Base-by-base conservation (phyloP, 2,797 vertebrate genomes). In the Cirrhinus mrigala region DNA sequence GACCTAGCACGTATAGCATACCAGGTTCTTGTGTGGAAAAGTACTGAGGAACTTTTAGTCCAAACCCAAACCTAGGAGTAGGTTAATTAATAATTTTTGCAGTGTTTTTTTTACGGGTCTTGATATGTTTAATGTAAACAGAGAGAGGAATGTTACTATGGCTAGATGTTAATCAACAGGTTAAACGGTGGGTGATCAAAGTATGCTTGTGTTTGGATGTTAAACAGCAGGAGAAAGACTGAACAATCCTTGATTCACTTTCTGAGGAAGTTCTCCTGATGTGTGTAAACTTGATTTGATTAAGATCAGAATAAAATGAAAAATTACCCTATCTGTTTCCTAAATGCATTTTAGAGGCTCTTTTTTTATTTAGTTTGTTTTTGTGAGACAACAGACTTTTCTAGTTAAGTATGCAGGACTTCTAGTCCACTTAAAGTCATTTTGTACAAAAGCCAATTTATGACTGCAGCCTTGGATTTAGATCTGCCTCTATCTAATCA, bases 51-150 rank as follows among this genome's bases (percentile, higher is more conserved):
- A 4, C 27, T 46, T 22, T 7, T 1, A 46, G 80, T 48, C 46
- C 18, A 69, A 78, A 69, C 18, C 82, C 15, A 1, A 75, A 40
- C 58, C 1, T 52, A 37, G 1, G 6, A 64, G 14, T 20, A 22
- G 22, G 14, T 70, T 48, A 71, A 70, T 79, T 0, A 50, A 29
- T 60, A 7, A 58, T 79, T 58, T 62, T 62, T 37, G 40, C 27
- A 54, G 16, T 56, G 18, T 62, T 82, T 76, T 62, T 82, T 76
- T 73, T 46, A 60, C 40, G 12, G 18, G 24, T 68, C 62, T 77
- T 44, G n/a, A 27, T 84, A 27, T 83, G 73, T 84, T 84, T 33
- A 1, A 78, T 18, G 44, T 83, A 52, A 83, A 52, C 20, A 66
- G 33, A 82, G 68, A 64, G 40, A 75, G 56, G 58, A n/a, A 64